Base-by-base conservation (phyloP, 2,797 vertebrate genomes). In the Pogoniulus pusillus region DNA sequence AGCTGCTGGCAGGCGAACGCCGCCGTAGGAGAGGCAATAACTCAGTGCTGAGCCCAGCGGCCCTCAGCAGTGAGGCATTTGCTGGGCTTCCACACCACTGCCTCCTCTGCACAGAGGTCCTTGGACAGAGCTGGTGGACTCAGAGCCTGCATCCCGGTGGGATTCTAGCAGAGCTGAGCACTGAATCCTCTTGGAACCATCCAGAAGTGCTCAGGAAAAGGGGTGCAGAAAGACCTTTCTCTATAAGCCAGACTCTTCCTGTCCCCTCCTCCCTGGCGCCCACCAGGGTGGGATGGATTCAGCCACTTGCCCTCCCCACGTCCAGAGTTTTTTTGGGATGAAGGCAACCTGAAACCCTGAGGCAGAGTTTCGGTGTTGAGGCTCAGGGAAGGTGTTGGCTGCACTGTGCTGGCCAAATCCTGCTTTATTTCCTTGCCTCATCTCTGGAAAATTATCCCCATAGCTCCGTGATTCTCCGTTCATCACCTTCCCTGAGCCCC, bases 71-170 rank as follows among this genome's bases (percentile, higher is more conserved):
- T 29, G 71, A 75, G 83, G 64, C 57, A 30, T 65, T 87, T 70
- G 23, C 60, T 76, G 68, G 60, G 7, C 34, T 71, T 89, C 80
- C 84, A 72, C 37, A 10, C 4, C 1, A 58, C 73, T 82, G 69
- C 69, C 22, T 55, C 7, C 27, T 15, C 35, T 60, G 37, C 30
- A 16, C 47, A 8, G 77, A 72, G 70, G 57, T 13, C 16, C 72
- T 78, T 37, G 84, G 71, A 76, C 11, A 2, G 60, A 73, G 64
- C 54, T 34, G 74, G 9, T 14, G 77, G 59, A 32, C 68, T 35
- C 9, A 0, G 77, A 73, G 51, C 34, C 30, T 54, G 19, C 27
- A 30, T 51, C 59, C 41, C 0, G 0, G 12, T 0, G 0, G 26
- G 71, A 37, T 70, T 47, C 60, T 32, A 7, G 29, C 22, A 0